Percentiles rank a stretch among this genome's conserved stretches.
Conservation (phyloP, 1,140 invertebrate species). For the Drosophila novamexicana region DNA sequence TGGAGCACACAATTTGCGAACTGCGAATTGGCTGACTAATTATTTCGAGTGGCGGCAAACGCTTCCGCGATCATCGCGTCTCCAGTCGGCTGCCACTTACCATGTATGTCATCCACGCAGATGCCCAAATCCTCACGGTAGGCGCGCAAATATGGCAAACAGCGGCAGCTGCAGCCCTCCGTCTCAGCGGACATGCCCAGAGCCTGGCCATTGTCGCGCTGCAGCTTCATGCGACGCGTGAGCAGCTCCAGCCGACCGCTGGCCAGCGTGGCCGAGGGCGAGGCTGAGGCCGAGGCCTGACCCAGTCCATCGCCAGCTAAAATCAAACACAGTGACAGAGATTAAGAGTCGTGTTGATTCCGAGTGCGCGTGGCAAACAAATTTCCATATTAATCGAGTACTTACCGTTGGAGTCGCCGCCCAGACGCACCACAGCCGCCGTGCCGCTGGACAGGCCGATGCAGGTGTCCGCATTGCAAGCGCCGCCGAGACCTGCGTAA, state of each 20-base stretch:
- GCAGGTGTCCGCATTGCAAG: constrained; percentile 85
- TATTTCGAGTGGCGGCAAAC: not conserved
- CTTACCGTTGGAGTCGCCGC: constrained; percentile 65
- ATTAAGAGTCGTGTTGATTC: constrained; percentile 49
- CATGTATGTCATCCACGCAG: constrained; percentile 90
- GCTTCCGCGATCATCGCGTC: constrained; percentile 17
- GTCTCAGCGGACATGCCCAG: constrained; percentile 4
- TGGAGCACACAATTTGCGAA: constrained; percentile 26
- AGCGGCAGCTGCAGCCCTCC: constrained; percentile 87
- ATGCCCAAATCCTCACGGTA: constrained; percentile 89
- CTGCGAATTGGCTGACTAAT: constrained; percentile 21
- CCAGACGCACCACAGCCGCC: constrained; percentile 68
- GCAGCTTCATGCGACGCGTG: constrained; percentile 65
- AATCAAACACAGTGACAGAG: constrained; percentile 14
- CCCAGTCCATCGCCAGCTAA: constrained; percentile 50
- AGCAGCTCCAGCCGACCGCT: constrained; percentile 62
- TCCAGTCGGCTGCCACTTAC: constrained; percentile 84
- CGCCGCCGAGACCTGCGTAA: constrained; percentile 57
- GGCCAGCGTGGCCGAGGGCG: constrained; percentile 50
- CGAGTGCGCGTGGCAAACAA: constrained; percentile 30
- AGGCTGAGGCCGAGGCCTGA: constrained; percentile 40
- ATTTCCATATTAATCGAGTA: constrained; percentile 60
- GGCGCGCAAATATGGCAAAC: constrained; percentile 86
- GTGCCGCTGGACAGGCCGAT: constrained; percentile 86
- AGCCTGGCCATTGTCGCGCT: constrained; percentile 34